Percentiles rank a stretch among this genome's conserved stretches.
Conservation (phyloP, 2,888 invertebrate genomes). For the Bembecia ichneumoniformis region DNA sequence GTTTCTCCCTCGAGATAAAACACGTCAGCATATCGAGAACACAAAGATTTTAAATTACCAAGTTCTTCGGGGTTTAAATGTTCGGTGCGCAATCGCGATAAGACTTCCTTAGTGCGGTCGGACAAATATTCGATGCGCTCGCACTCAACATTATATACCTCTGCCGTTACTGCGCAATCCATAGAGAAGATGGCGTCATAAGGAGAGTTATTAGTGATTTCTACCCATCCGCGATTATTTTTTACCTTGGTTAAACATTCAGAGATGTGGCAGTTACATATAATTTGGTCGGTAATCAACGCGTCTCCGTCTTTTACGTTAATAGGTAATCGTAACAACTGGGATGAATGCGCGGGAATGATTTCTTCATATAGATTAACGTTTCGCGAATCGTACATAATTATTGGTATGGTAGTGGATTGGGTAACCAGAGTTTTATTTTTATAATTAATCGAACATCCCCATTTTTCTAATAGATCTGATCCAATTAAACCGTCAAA, state of each 20-base stretch:
- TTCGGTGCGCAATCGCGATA: conserved; percentile 18
- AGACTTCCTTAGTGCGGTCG: conserved; percentile 7
- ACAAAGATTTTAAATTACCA: conserved; percentile 11
- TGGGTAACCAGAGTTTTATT: conserved; percentile 9
- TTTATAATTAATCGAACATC: conserved; percentile 15
- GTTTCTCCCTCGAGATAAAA: conserved; percentile 13
- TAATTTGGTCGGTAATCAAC: conserved; percentile 9
- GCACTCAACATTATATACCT: conserved; percentile 7
- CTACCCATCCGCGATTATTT: no score
- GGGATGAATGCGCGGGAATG: conserved; percentile 15
- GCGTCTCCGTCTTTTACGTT: conserved; percentile 13
- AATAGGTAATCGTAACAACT: conserved; percentile 14
- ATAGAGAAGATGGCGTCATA: conserved; percentile 11
- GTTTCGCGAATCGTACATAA: conserved; percentile 15
- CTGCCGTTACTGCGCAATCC: conserved; percentile 6
- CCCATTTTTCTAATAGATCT: conserved; percentile 16
- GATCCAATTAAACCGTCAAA: conserved; percentile 20
- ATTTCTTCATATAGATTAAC: conserved; percentile 17
- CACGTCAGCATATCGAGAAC: conserved; percentile 13
- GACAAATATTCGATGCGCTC: conserved; percentile 1
- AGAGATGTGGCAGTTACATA: conserved; percentile 14
- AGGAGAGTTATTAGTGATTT: conserved; percentile 11
- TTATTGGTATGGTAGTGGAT: conserved; percentile 8
- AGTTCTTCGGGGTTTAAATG: conserved; percentile 21
- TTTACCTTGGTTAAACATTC: conserved; percentile 19